Evolutionary conservation across 2,113 vertebrate species (phyloP).

Genomic region (Triplophysa siluroides): DNA sequence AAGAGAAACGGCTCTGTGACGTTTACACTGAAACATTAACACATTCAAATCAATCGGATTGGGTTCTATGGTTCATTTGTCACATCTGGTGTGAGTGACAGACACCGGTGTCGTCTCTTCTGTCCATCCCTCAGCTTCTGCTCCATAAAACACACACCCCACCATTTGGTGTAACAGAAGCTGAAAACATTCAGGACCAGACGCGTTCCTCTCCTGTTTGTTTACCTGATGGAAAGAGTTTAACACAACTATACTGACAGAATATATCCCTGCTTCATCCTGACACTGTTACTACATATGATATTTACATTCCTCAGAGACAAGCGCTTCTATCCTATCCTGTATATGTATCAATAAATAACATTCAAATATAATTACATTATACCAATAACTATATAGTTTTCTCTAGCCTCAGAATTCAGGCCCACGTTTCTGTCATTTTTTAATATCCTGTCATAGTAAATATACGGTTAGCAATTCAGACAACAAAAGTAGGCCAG

Average conservation of each 20-base stretch:
- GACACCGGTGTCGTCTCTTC: background rate
- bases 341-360: background rate
- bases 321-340: no score
- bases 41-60: no score
- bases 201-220: conserved; percentile 1
- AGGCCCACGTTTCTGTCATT: background rate
- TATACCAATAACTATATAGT: background rate
- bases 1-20: no score
- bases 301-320: no score
- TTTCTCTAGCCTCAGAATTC: background rate
- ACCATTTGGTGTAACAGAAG: background rate
- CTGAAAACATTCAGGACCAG: conserved; percentile 16
- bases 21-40: no score
- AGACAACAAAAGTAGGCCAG: conserved; percentile 18
- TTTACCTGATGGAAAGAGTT: conserved; percentile 8
- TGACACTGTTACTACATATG: background rate
- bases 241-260: background rate
- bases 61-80: no score
- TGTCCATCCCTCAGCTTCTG: conserved; percentile 14
- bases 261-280: background rate
- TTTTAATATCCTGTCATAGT: background rate
- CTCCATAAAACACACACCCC: background rate
- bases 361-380: background rate
- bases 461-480: conserved; percentile 4
- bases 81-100: no score